Evolutionary conservation across 1,140 invertebrate genomes (phyloP), one percentile per base, ranked within the genome.

Genomic region (Atta texana): DNA sequence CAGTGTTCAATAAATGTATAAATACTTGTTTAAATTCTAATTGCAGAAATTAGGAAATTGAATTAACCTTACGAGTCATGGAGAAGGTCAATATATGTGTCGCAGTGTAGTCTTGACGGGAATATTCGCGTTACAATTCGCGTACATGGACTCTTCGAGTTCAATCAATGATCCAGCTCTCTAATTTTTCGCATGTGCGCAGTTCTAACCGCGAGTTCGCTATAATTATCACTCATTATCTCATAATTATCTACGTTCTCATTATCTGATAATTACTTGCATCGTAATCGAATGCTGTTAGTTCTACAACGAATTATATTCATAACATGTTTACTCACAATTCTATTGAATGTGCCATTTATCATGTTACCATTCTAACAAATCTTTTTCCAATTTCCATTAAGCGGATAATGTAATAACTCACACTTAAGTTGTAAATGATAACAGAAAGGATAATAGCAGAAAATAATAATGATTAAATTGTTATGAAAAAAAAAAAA

Each of bases 31-130:
- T 74, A 80, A 44, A 91, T 88, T 51, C 66, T 91, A 90, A 91
- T 93, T 90, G 84, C 77, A 91, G 80, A 92, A 93, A 92, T 92
- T 93, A 88, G 86, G 86, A 91, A 91, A 93, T 92, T 91, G 85
- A 39, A 88, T 92, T 91, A 90, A 90, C 92, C 92, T 93, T 92
- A 90, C 68, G 21, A 44, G 72, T 44, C 16, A 4, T 8, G 59
- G 10, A 44, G 59, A 88, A 78, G 82, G 76, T 86, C 76, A 59
- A 49, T 55, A 69, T 51, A 61, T 16, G 6, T 64, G 39, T 64
- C n/a, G 24, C 59, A n/a, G 18, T 21, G 7, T 28, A 6, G 34
- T 69, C 64, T 55, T 69, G 18, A 57, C 7, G 10, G 44, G 8
- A 66, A 53, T 18, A 66, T 68, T 75, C 44, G 28, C 49, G 8